These are phyloP conservation scores for Noctuana brunneofusca DNA, from an alignment of 2,888 invertebrate species.

Conservation along the genomic window DNA sequence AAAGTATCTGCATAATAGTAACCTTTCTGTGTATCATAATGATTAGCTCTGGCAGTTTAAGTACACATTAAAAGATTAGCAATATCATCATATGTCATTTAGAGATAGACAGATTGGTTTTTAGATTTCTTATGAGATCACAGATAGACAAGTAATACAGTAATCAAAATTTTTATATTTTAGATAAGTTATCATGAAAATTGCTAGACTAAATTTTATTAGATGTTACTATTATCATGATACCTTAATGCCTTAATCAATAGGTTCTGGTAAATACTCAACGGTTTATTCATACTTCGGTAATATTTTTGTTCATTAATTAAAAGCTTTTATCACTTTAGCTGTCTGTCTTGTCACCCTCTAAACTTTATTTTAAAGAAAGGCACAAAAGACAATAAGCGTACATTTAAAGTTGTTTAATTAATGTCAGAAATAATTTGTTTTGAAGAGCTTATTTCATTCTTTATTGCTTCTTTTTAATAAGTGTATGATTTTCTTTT, in stretches of 20 bases:
- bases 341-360: not conserved
- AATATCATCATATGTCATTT: not conserved
- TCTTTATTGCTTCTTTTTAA: constrained; percentile 20
- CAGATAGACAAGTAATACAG: too few species aligned
- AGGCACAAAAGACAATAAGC: not conserved
- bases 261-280: not conserved
- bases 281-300: not conserved
- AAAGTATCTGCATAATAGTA: not conserved
- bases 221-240: not conserved
- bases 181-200: too few species aligned
- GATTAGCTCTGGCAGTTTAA: too few species aligned
- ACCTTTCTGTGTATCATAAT: not conserved
- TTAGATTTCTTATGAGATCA: too few species aligned
- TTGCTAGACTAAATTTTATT: not conserved
- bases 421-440: constrained; percentile 10
- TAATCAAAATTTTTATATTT: too few species aligned
- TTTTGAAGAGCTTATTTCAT: constrained; percentile 13
- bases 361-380: not conserved
- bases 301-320: not conserved
- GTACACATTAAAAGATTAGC: too few species aligned
- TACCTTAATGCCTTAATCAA: not conserved
- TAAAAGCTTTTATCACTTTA: not conserved
- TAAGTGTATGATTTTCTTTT: constrained; percentile 28
- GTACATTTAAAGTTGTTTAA: constrained; percentile 3
- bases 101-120: not conserved